These are phyloP conservation scores for Clarias gariepinus DNA, from an alignment of 2,113 vertebrate genomes.

Conservation along the genomic window DNA sequence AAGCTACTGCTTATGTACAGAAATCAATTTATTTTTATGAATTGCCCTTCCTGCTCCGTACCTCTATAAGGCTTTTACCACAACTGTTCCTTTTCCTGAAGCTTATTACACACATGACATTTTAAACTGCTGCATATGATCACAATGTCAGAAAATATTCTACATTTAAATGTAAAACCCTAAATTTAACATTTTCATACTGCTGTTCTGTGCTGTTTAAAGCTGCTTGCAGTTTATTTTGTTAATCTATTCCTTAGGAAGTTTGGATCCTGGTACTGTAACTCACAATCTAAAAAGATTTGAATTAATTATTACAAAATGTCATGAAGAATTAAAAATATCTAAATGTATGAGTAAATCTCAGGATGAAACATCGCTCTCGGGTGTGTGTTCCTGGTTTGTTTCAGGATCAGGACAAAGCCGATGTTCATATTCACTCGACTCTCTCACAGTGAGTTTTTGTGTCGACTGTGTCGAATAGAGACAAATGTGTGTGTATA, in stretches of 20 bases:
- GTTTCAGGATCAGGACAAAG: slow-evolving; percentile 3
- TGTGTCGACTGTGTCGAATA: slow-evolving; percentile 3
- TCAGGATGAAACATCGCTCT: neutral
- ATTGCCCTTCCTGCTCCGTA: neutral
- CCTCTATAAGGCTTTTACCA: neutral
- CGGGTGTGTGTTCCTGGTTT: neutral
- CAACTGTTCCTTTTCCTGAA: neutral
- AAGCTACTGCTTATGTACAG: neutral
- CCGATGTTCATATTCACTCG: slow-evolving; percentile 17
- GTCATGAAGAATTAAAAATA: neutral
- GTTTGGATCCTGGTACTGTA: neutral
- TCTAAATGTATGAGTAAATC: neutral
- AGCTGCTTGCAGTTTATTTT: neutral
- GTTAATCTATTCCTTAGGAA: neutral
- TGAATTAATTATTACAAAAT: neutral
- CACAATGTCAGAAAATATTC: neutral
- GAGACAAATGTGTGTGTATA: slow-evolving; percentile 28
- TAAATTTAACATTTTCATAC: neutral
- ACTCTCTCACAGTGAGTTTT: neutral
- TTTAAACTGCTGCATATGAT: neutral
- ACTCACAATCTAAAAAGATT: slow-evolving; percentile 1
- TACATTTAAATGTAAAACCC: neutral
- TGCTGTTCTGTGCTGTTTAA: neutral
- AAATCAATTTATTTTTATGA: neutral
- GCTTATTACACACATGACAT: neutral